Evolutionary conservation across 37 sponge, comb jelly and placozoan species (phyloP), one percentile per base, ranked within the genome.

Genomic region (Agelas oroides): DNA sequence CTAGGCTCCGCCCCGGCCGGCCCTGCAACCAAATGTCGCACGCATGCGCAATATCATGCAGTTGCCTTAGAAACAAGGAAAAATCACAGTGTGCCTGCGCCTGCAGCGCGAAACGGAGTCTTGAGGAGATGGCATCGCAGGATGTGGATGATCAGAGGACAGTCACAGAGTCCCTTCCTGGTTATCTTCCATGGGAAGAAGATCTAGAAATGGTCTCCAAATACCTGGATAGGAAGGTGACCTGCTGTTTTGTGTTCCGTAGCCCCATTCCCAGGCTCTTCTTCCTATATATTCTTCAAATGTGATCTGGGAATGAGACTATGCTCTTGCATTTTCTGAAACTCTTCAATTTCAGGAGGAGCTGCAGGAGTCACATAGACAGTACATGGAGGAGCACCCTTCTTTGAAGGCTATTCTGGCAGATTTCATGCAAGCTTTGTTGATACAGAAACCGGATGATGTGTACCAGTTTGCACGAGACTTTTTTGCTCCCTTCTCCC

Each of bases 381-480:
- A 83, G 20, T 98, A 96, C 86, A 84, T 98, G 69, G 25, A 63
- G 52, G 62, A 69, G 36, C 91, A 98, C 55, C 99, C 99, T 30
- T 95, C 92, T 55, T 82, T 98, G 58, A 84, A 81, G 71, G 97
- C 97, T 0, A 87, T 98, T 18, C 84, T 98, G 61, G 91, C 95
- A 0, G 99, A 98, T 79, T 98, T 91, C 68, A 31, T 93, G 41
- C 94, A 96, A 66, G 77, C 96, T 23, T 65, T 98, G 20, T 84
- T 98, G 55, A 88, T 98, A 24, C 94, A 94, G 15, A 94, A 94
- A 82, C 99, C 99, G 28, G 96, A 94, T 33, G 88, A 98, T 39
- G 88, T 92, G 34, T 85, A 84, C 31, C 64, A 87, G 58, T 97
- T 97, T 90, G 96, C 98, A 41, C 74, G 58, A 19, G 91, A 93